These are phyloP conservation scores for Crematogaster levior DNA, from an alignment of 2,888 invertebrate genomes.

Conservation along the genomic window DNA sequence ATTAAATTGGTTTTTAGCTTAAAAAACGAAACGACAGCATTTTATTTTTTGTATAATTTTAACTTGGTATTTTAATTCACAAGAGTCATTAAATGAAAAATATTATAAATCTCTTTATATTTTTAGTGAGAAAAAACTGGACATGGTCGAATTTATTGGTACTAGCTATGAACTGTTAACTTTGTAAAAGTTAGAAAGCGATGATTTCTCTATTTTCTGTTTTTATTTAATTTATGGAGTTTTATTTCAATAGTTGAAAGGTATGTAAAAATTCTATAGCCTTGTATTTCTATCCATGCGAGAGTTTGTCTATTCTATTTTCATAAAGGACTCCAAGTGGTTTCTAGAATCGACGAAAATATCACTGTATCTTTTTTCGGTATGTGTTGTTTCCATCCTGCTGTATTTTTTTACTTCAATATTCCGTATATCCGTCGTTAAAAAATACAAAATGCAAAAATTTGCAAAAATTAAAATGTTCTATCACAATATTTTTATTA, in stretches of 20 bases:
- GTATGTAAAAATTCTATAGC: slow-evolving; percentile 3
- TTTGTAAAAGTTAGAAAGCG: not conserved
- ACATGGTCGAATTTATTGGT: not conserved
- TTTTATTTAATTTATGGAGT: slow-evolving; percentile 22
- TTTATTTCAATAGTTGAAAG: slow-evolving; percentile 18
- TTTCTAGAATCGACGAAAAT: slow-evolving; percentile 23
- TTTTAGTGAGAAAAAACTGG: not conserved
- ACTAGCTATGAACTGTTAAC: not conserved
- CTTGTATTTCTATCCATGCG: slow-evolving; percentile 12
- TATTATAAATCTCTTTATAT: not conserved
- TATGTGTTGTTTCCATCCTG: not conserved
- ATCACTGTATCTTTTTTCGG: not conserved
- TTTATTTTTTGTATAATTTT: not conserved
- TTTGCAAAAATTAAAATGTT: not conserved
- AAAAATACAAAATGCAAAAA: slow-evolving; percentile 14
- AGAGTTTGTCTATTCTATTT: slow-evolving; percentile 9
- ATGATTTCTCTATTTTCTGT: not conserved
- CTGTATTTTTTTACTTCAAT: not conserved
- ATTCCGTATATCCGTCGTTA: too few species aligned
- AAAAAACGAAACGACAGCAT: not conserved
- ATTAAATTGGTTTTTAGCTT: not conserved
- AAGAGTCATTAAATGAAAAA: not conserved
- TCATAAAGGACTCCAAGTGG: slow-evolving; percentile 33
- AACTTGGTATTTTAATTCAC: not conserved
- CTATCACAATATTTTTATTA: not conserved